Percentiles rank a stretch among this genome's conserved stretches.
Evolutionary conservation across 2,888 invertebrate species (phyloP).

Genomic region (Dichetophora obliterata): DNA sequence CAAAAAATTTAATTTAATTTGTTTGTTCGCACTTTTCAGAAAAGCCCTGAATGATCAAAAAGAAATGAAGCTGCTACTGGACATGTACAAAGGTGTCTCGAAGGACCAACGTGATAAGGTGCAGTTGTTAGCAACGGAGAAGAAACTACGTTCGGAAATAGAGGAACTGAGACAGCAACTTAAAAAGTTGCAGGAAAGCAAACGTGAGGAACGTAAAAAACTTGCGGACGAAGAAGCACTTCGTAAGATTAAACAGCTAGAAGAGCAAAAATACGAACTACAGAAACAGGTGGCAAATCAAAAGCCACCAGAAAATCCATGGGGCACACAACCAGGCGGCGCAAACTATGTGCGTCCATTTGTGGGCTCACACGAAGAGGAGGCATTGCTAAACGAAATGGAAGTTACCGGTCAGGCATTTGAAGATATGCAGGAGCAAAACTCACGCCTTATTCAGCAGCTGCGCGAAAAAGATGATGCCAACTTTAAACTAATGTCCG

Average conservation of each 20-base stretch:
- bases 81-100: slow-evolving; percentile 98
- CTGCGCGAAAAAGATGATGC: slow-evolving; percentile 97
- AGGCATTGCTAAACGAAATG: slow-evolving; percentile 97
- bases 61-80: slow-evolving; percentile 92
- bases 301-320: slow-evolving; percentile 74
- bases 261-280: slow-evolving; percentile 92
- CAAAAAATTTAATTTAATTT: not conserved
- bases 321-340: slow-evolving; percentile 55
- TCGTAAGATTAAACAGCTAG: slow-evolving; percentile 92
- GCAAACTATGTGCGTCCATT: slow-evolving; percentile 75
- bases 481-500: slow-evolving; percentile 98
- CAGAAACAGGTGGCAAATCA: slow-evolving; percentile 91
- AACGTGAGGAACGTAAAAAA: slow-evolving; percentile 90
- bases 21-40: slow-evolving; percentile 70
- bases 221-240: slow-evolving; percentile 95
- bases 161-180: slow-evolving; percentile 89
- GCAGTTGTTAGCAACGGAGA: slow-evolving; percentile 94
- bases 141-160: slow-evolving; percentile 89
- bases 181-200: slow-evolving; percentile 91
- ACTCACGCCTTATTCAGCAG: slow-evolving; percentile 94
- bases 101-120: slow-evolving; percentile 97
- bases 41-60: slow-evolving; percentile 94
- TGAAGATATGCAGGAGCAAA: slow-evolving; percentile 99
- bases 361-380: slow-evolving; percentile 89
- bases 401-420: slow-evolving; percentile 99